These are phyloP conservation scores for Drepana falcataria DNA, from an alignment of 2,888 invertebrate species.

Conservation along the genomic window DNA sequence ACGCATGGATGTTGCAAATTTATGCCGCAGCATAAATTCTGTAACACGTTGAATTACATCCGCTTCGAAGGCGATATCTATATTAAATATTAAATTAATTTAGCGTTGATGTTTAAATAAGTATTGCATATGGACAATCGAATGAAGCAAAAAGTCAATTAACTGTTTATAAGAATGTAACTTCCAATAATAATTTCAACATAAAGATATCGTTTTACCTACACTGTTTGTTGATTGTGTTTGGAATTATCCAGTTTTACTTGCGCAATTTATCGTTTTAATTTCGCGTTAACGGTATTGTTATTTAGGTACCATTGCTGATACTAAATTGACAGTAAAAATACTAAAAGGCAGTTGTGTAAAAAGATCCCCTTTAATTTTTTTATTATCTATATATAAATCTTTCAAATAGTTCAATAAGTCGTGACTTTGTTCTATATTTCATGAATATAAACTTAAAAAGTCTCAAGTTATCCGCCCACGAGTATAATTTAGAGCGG, in stretches of 20 bases:
- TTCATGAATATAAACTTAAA: constrained; percentile 14
- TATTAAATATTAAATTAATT: constrained; percentile 3
- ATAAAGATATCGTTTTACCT: constrained; percentile 11
- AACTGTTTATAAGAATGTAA: constrained; percentile 8
- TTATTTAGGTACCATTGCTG: not conserved
- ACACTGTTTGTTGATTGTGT: constrained; percentile 15
- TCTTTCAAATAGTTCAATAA: too few species aligned
- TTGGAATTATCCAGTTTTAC: constrained; percentile 8
- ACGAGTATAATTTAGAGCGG: constrained; percentile 41
- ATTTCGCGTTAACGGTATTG: constrained; percentile 3
- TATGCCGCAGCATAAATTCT: constrained; percentile 7
- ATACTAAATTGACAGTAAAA: not conserved
- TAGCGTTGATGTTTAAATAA: constrained; percentile 1
- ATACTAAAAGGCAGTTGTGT: not conserved
- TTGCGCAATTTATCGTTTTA: constrained; percentile 3
- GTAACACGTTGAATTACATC: not conserved
- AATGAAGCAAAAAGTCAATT: constrained; percentile 8
- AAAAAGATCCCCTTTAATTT: too few species aligned
- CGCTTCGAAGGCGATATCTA: constrained; percentile 1
- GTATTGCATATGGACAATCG: not conserved
- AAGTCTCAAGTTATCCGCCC: constrained; percentile 32
- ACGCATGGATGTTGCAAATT: constrained; percentile 28
- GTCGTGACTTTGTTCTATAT: not conserved
- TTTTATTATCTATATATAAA: too few species aligned
- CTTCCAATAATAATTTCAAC: constrained; percentile 6